phyloP scores from a whole-genome alignment of 2,113 vertebrate species.

The Planiliza haematocheilus region DNA sequence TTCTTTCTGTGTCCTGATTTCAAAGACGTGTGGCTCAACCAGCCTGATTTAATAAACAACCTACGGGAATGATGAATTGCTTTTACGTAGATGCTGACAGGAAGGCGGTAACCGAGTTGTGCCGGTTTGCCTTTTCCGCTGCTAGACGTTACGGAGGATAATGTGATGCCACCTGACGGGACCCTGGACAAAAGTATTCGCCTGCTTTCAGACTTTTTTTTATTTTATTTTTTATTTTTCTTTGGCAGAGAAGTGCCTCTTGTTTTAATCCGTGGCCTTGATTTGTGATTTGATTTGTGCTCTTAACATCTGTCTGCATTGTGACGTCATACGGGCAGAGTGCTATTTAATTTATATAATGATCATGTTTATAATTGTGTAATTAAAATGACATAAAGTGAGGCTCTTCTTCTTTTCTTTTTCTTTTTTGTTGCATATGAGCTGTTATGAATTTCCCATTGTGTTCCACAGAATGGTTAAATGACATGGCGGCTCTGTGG shows the following conservation, averaged over 20 bases:
- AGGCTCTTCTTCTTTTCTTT: too few species aligned
- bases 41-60: constrained; percentile 1
- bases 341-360: neutral
- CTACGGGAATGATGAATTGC: neutral
- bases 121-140: too few species aligned
- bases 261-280: constrained; percentile 38
- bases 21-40: too few species aligned
- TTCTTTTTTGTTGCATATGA: too few species aligned
- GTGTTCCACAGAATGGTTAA: too few species aligned
- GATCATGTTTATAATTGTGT: neutral
- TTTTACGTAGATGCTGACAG: too few species aligned
- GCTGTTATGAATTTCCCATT: too few species aligned
- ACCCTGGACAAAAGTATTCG: neutral
- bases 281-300: constrained; percentile 31
- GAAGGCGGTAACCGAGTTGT: too few species aligned
- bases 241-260: constrained; percentile 68
- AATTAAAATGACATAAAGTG: neutral
- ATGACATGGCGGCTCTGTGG: too few species aligned
- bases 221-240: neutral
- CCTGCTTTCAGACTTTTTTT: neutral
- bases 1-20: neutral
- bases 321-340: neutral
- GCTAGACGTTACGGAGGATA: neutral
- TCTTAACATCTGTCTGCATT: neutral
- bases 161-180: neutral